A percentile compares a stretch with the other conserved stretches of the same genome.
Evolutionary conservation across 2,888 invertebrate genomes (phyloP).

Genomic region (Dyspetes luteomarginatus): DNA sequence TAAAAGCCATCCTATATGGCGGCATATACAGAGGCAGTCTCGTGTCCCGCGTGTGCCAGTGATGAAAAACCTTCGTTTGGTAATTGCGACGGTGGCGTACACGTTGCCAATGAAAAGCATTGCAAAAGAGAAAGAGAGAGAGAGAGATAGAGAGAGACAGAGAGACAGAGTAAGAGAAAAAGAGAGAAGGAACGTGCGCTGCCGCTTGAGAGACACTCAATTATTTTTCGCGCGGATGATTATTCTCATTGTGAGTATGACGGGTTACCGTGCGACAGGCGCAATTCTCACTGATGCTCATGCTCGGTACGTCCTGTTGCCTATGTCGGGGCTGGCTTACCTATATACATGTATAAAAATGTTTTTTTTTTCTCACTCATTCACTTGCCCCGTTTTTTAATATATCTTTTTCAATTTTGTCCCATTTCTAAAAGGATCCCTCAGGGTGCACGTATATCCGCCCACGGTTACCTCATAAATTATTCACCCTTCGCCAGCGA

Average conservation of each 20-base stretch:
- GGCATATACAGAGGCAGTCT: neutral
- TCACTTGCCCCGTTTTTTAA: constrained; percentile 14
- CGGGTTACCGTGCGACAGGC: neutral
- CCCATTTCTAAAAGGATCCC: neutral
- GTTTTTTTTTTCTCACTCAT: neutral
- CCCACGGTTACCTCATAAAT: constrained; percentile 22
- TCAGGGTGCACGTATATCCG: neutral
- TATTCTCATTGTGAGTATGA: constrained; percentile 46
- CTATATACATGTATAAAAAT: neutral
- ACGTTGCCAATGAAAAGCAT: constrained; percentile 48
- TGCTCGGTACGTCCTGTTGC: neutral
- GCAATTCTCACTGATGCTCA: no score
- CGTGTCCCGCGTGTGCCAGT: neutral
- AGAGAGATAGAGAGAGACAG: no score
- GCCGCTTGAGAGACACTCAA: constrained; percentile 51
- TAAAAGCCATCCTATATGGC: constrained; percentile 32
- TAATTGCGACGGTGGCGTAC: constrained; percentile 44
- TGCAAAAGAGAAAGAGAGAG: constrained; percentile 1
- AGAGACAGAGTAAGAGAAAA: no score
- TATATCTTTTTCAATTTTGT: constrained; percentile 19
- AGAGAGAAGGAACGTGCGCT: no score
- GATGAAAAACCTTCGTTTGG: constrained; percentile 54
- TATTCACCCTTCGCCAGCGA: constrained; percentile 18
- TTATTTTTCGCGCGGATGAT: constrained; percentile 53
- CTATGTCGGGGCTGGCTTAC: neutral